Percentiles rank a stretch among this genome's conserved stretches.
Conservation (phyloP, 2,888 invertebrate species). For the Trichogramma dendrolimi region DNA sequence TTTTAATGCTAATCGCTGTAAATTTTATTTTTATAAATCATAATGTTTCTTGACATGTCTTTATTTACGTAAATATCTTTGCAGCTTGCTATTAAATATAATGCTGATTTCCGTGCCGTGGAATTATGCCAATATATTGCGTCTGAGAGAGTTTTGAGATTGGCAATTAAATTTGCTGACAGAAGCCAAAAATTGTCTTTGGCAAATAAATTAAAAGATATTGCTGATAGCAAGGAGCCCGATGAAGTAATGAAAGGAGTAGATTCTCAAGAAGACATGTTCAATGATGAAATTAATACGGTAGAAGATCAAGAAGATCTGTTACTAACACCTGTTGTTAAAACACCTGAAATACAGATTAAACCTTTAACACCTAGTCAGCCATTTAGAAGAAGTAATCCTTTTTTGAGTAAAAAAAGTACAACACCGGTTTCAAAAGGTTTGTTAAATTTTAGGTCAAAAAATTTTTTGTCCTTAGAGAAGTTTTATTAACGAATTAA, state of each 20-base stretch:
- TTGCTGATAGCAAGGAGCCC: constrained; percentile 43
- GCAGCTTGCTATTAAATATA: constrained; percentile 78
- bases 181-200: constrained; percentile 73
- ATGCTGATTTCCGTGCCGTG: constrained; percentile 79
- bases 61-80: constrained; percentile 30
- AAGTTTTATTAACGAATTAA: constrained; percentile 3
- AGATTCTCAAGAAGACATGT: constrained; percentile 31
- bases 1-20: constrained; percentile 88
- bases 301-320: constrained; percentile 34
- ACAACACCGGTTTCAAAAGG: constrained; percentile 30
- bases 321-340: constrained; percentile 32
- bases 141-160: constrained; percentile 70
- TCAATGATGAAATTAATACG: constrained; percentile 32
- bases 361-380: constrained; percentile 40
- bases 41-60: background rate
- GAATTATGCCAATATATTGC: constrained; percentile 81
- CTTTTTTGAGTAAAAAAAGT: constrained; percentile 50
- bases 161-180: constrained; percentile 86
- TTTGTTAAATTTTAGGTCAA: constrained; percentile 21
- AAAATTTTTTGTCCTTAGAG: background rate
- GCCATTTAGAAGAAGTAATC: constrained; percentile 47
- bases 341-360: constrained; percentile 40
- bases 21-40: constrained; percentile 44
- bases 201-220: constrained; percentile 65
- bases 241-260: constrained; percentile 39